These are phyloP conservation scores for Smutsia gigantea DNA, from an alignment of 2,797 vertebrate genomes.

Conservation along the genomic window DNA sequence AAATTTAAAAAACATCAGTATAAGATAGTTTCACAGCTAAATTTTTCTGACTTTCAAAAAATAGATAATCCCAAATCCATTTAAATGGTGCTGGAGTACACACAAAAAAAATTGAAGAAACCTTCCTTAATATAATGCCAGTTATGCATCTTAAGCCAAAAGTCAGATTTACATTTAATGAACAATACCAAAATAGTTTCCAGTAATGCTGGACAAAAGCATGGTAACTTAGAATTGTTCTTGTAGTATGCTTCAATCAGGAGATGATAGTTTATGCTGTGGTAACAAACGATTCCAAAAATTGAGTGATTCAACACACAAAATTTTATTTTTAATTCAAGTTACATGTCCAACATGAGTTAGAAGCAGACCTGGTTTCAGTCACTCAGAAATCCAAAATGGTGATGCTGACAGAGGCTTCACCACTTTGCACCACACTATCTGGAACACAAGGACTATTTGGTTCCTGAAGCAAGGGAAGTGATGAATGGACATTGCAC, in stretches of 20 bases:
- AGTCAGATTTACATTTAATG: not conserved
- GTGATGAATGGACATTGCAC: not conserved
- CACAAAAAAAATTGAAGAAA: not conserved
- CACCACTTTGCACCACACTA: no score
- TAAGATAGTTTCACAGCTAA: not conserved
- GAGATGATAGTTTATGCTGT: not conserved
- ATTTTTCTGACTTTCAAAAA: not conserved
- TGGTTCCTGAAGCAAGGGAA: not conserved
- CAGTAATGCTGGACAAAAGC: not conserved
- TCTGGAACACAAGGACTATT: not conserved
- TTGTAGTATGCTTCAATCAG: not conserved
- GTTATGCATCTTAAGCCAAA: not conserved
- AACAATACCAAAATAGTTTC: not conserved
- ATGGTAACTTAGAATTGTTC: not conserved
- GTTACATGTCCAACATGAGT: not conserved
- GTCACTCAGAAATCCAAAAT: not conserved
- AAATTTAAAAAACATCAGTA: not conserved
- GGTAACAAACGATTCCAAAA: not conserved
- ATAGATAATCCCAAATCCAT: not conserved
- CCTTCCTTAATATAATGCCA: not conserved
- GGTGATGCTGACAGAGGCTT: not conserved
- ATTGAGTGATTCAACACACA: not conserved
- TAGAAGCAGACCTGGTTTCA: not conserved
- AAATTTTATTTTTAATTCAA: not conserved
- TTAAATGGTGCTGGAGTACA: not conserved